Percentiles rank a stretch among this genome's conserved stretches.
phyloP scores from a whole-genome alignment of 2,888 invertebrate genomes.

The Gastrophysa polygoni region DNA sequence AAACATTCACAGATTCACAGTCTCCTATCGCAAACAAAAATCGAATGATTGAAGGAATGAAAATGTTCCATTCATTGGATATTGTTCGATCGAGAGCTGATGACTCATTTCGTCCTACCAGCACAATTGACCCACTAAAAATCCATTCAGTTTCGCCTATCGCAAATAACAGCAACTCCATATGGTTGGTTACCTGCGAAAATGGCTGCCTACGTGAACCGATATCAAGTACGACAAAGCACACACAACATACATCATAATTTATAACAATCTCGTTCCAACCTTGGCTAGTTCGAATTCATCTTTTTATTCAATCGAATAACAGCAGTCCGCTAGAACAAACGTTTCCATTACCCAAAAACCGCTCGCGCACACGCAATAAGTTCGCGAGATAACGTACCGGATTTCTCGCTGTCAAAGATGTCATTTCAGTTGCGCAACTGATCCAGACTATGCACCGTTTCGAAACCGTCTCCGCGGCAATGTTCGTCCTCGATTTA shows the following conservation, averaged over 20 bases:
- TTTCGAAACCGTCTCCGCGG: not conserved
- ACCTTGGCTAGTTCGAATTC: conserved; percentile 38
- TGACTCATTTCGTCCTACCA: conserved; percentile 1
- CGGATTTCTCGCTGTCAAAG: not conserved
- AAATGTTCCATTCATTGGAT: too few relatives aligned
- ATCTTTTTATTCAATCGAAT: conserved; percentile 31
- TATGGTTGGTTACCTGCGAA: conserved; percentile 23
- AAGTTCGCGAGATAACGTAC: conserved; percentile 7
- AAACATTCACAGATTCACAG: too few relatives aligned
- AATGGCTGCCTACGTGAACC: conserved; percentile 23
- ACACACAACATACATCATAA: conserved; percentile 15
- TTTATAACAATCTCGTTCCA: conserved; percentile 36
- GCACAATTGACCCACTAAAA: conserved; percentile 7
- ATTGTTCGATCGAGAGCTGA: not conserved
- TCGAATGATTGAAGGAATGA: too few relatives aligned
- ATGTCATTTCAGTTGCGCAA: not conserved
- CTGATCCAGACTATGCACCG: not conserved
- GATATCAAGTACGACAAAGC: conserved; percentile 8
- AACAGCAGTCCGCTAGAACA: conserved; percentile 21
- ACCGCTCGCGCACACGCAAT: not conserved
- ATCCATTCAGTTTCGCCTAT: not conserved
- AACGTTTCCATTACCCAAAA: conserved; percentile 22
- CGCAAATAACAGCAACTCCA: not conserved
- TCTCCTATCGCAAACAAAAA: too few relatives aligned
- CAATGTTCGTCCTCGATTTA: conserved; percentile 22